Evolutionary conservation across 2,888 invertebrate species (phyloP).

Genomic region (Drosophila subsilvestris): DNA sequence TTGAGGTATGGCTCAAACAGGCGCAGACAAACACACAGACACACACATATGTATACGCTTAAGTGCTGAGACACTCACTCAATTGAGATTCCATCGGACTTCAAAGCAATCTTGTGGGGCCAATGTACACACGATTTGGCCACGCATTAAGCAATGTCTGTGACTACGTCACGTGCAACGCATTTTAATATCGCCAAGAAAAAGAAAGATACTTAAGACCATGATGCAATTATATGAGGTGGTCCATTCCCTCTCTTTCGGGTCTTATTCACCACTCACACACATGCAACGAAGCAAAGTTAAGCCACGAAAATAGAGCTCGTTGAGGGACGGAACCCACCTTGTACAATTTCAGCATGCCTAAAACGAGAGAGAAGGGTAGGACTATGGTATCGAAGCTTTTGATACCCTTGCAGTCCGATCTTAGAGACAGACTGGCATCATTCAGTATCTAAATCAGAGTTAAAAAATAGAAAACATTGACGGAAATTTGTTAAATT

Average conservation of each 20-base stretch:
- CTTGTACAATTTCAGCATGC: too few relatives aligned
- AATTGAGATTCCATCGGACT: slow-evolving; percentile 2
- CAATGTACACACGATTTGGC: slow-evolving; percentile 6
- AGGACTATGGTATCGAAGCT: not conserved
- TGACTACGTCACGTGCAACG: slow-evolving; percentile 58
- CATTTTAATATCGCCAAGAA: slow-evolving; percentile 55
- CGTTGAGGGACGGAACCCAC: too few relatives aligned
- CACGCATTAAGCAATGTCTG: slow-evolving; percentile 33
- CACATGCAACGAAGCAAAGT: too few relatives aligned
- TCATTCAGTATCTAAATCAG: too few relatives aligned
- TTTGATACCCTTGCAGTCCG: not conserved
- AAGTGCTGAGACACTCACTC: not conserved
- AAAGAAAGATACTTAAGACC: too few relatives aligned
- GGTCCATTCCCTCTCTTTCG: too few relatives aligned
- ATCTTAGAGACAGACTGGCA: not conserved
- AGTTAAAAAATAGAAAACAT: too few relatives aligned
- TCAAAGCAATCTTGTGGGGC: not conserved
- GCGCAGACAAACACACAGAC: not conserved
- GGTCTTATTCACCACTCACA: too few relatives aligned
- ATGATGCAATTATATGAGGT: too few relatives aligned
- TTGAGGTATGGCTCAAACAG: slow-evolving; percentile 47
- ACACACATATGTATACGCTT: slow-evolving; percentile 1
- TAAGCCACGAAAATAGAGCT: too few relatives aligned
- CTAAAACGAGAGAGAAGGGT: not conserved
- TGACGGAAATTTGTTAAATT: too few relatives aligned